Percentiles rank a stretch among this genome's conserved stretches.
These are phyloP conservation scores for Nyctibius bracteatus DNA, from an alignment of 2,113 vertebrate species.

Conservation along the genomic window DNA sequence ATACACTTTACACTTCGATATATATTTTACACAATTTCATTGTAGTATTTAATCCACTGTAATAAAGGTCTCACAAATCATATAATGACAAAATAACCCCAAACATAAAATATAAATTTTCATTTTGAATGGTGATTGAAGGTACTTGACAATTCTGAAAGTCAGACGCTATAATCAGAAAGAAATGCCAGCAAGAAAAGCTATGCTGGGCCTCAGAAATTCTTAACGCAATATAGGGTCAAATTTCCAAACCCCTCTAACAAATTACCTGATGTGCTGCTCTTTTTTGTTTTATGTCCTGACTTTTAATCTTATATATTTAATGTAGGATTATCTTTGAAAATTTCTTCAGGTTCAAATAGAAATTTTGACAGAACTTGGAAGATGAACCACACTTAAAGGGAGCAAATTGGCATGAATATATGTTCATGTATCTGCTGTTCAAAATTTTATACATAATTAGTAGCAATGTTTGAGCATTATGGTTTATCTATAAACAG, in stretches of 20 bases:
- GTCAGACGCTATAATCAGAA: neutral
- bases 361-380: neutral
- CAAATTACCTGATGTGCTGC: neutral
- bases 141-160: neutral
- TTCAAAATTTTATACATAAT: neutral
- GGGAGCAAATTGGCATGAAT: neutral
- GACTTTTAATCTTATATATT: neutral
- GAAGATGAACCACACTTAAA: neutral
- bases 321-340: neutral
- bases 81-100: neutral
- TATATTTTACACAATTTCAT: neutral
- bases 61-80: neutral
- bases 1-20: no score
- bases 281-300: neutral
- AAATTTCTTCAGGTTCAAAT: neutral
- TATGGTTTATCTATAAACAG: neutral
- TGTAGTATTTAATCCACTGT: neutral
- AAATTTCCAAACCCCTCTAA: neutral
- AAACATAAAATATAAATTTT: neutral
- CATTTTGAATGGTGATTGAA: neutral
- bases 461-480: neutral
- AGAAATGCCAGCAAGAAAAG: neutral
- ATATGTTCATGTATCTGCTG: neutral
- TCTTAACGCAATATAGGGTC: neutral
- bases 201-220: neutral